A percentile compares a stretch with the other conserved stretches of the same genome.
phyloP scores from a whole-genome alignment of 1,140 invertebrate genomes.

The Macrotrachela quadricornifera region DNA sequence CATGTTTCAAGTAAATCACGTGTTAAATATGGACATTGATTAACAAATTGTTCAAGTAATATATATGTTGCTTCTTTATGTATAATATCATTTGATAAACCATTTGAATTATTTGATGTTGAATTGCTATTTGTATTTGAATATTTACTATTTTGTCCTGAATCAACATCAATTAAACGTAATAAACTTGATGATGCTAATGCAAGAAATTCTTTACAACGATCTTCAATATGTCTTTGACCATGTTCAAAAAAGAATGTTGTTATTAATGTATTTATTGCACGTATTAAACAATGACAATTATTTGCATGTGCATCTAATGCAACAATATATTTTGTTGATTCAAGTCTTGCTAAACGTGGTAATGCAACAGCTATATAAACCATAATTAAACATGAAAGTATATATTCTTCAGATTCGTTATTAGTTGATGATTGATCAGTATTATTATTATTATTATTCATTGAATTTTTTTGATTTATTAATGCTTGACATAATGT shows the following conservation, averaged over 20 bases:
- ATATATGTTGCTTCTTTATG: conserved; percentile 89
- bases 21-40: conserved; percentile 80
- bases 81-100: conserved; percentile 47
- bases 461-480: neutral
- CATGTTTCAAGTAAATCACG: conserved; percentile 94
- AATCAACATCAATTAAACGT: conserved; percentile 38
- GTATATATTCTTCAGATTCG: conserved; percentile 54
- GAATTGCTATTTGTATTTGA: neutral
- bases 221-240: conserved; percentile 42
- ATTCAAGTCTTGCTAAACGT: conserved; percentile 72
- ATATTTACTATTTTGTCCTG: conserved; percentile 70
- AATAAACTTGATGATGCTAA: conserved; percentile 81
- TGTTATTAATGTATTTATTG: conserved; percentile 82
- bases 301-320: conserved; percentile 78
- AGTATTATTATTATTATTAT: neutral
- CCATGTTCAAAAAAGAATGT: conserved; percentile 85
- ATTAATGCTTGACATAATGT: conserved; percentile 3
- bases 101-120: neutral
- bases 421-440: neutral
- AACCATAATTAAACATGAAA: conserved; percentile 87
- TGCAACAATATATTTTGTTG: conserved; percentile 47
- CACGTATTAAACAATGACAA: conserved; percentile 70
- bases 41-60: conserved; percentile 67
- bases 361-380: conserved; percentile 94
- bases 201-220: conserved; percentile 93